Percentiles rank a stretch among this genome's conserved stretches.
Evolutionary conservation across 2,888 invertebrate genomes (phyloP).

Genomic region (Masnerella sp.): DNA sequence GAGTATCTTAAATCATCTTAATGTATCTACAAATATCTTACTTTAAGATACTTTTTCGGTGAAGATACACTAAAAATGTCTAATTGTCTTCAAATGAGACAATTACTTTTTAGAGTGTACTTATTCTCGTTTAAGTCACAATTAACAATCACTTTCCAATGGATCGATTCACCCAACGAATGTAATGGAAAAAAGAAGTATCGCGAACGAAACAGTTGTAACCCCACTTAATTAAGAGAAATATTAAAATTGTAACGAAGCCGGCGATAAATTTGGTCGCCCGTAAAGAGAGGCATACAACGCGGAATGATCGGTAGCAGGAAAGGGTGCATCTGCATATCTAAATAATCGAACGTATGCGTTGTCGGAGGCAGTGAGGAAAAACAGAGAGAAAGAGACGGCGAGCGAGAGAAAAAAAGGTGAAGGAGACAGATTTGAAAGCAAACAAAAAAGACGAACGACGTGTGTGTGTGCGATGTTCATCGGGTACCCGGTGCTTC

Average conservation of each 20-base stretch:
- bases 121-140: too few relatives aligned
- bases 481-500: slow-evolving; percentile 64
- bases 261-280: slow-evolving; percentile 54
- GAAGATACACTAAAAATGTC: too few relatives aligned
- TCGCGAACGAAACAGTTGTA: slow-evolving; percentile 47
- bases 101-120: too few relatives aligned
- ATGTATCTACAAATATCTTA: too few relatives aligned
- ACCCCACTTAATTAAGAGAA: slow-evolving; percentile 60
- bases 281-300: slow-evolving; percentile 61
- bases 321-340: slow-evolving; percentile 76
- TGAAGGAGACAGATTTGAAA: slow-evolving; percentile 58
- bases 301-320: slow-evolving; percentile 62
- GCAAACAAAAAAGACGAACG: slow-evolving; percentile 68
- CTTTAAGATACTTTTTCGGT: too few relatives aligned
- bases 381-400: slow-evolving; percentile 63
- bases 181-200: slow-evolving; percentile 16
- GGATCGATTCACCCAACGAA: slow-evolving; percentile 15
- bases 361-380: slow-evolving; percentile 66
- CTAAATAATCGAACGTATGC: slow-evolving; percentile 77
- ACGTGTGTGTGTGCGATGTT: slow-evolving; percentile 69
- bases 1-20: too few relatives aligned
- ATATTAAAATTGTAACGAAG: slow-evolving; percentile 59
- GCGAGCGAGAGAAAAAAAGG: slow-evolving; percentile 48
- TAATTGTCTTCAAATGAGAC: slow-evolving; percentile 38
- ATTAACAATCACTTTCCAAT: slow-evolving; percentile 4